These are phyloP conservation scores for Boulengeromyrus knoepffleri DNA, from an alignment of 2,113 vertebrate genomes.

Conservation along the genomic window DNA sequence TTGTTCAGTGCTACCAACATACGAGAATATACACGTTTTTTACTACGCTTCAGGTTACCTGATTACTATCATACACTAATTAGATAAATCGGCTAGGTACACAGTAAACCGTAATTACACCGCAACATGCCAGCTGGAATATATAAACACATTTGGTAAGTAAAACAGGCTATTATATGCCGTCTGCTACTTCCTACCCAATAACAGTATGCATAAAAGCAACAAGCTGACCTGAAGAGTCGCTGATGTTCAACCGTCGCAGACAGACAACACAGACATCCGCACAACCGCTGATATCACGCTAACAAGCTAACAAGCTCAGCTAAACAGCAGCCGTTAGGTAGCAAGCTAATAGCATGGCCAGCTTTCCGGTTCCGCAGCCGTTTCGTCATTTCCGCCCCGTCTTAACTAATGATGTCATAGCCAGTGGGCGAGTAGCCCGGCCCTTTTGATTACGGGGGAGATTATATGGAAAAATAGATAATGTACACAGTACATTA, in stretches of 20 bases:
- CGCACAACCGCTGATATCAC: not conserved
- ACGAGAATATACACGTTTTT: not conserved
- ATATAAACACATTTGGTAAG: not conserved
- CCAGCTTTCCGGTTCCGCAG: not conserved
- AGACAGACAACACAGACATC: not conserved
- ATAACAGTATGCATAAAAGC: not conserved
- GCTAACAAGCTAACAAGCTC: not conserved
- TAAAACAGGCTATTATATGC: not conserved
- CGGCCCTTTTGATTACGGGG: not conserved
- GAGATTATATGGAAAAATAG: not conserved
- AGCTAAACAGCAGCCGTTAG: not conserved
- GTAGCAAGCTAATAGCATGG: not conserved
- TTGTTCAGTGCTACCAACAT: not conserved
- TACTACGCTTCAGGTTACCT: not conserved
- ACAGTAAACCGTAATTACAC: not conserved
- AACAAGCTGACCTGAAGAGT: not conserved
- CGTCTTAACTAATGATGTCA: not conserved
- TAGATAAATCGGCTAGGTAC: not conserved
- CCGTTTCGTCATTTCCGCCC: not conserved
- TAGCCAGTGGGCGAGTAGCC: not conserved
- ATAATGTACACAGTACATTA: not conserved
- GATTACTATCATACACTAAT: not conserved
- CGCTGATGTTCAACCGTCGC: not conserved
- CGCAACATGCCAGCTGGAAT: not conserved
- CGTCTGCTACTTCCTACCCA: not conserved